phyloP scores from a whole-genome alignment of 2,888 invertebrate genomes.

The Dicyrtoma fusca region DNA sequence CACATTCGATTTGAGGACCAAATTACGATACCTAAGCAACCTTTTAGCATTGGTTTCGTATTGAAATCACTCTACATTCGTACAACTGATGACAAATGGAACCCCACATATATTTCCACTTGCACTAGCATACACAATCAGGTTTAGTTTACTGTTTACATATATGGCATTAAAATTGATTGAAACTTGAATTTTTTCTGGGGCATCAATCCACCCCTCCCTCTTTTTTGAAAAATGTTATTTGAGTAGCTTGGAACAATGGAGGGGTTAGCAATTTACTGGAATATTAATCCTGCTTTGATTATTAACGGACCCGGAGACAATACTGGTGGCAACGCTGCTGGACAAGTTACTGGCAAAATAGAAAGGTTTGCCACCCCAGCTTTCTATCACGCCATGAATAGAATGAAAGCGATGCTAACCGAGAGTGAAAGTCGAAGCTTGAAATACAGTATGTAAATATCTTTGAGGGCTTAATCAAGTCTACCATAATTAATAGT shows the following conservation, averaged over 20 bases:
- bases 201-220: neutral
- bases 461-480: constrained; percentile 7
- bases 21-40: constrained; percentile 72
- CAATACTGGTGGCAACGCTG: constrained; percentile 59
- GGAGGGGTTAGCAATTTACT: constrained; percentile 83
- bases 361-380: constrained; percentile 59
- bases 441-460: neutral
- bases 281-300: constrained; percentile 72
- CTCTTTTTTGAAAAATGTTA: too few species aligned
- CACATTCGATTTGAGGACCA: constrained; percentile 91
- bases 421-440: neutral
- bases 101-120: constrained; percentile 75
- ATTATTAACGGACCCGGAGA: neutral
- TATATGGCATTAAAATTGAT: too few species aligned
- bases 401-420: too few species aligned
- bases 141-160: too few species aligned
- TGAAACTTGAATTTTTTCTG: too few species aligned
- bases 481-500: constrained; percentile 5
- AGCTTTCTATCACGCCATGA: neutral
- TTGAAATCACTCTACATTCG: constrained; percentile 82
- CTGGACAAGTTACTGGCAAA: constrained; percentile 62
- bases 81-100: constrained; percentile 91
- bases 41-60: constrained; percentile 86
- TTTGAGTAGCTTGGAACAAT: constrained; percentile 73
- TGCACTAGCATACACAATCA: too few species aligned